Base-by-base conservation (phyloP, 2,797 vertebrate species). In the Labroides dimidiatus region DNA sequence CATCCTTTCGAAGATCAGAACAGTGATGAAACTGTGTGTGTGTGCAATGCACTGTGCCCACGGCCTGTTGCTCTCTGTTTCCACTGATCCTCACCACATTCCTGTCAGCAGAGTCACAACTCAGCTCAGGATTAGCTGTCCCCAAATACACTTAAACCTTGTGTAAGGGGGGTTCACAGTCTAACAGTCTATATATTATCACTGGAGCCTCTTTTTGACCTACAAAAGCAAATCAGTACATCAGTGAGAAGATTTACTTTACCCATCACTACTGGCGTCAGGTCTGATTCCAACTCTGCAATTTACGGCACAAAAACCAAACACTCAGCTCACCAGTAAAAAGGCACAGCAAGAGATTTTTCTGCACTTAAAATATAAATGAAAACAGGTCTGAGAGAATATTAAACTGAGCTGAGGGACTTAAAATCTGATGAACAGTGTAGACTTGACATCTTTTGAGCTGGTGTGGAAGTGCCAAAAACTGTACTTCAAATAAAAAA, bases 51-150 rank as follows among this genome's bases (percentile, higher is more conserved):
- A 7, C 30, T 21, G 37, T 57, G 65, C 65, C 62, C 59, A 45
- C 65, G 56, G 64, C 45, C 24, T 64, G 65, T 74, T 52, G 61
- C 60, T 44, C 43, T 58, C 51, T 70, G 74, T 68, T 72, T 61
- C 59, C 60, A 17, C 41, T 78, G 76, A 79, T 82, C 81, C 54
- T 72, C 41, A 54, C 56, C 47, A 75, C 72, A 84, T 87, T 79
- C 81, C 76, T 81, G 72, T 84, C 77, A 79, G 71, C 76, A 24
- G 48, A 72, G 62, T 80, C 71, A 81, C 76, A 68, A 57, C 64
- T 80, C 56, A 20, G 16, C 43, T 67, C 52, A 63, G 44, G 69
- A 71, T 80, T 67, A 77, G 16, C 4, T 59, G 52, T 69, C 43
- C 66, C 55, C 23, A 49, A 24, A 49, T 16, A 49, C 48, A 24